Conservation (phyloP, 2,888 invertebrate species). For the Megamerina dolium region DNA sequence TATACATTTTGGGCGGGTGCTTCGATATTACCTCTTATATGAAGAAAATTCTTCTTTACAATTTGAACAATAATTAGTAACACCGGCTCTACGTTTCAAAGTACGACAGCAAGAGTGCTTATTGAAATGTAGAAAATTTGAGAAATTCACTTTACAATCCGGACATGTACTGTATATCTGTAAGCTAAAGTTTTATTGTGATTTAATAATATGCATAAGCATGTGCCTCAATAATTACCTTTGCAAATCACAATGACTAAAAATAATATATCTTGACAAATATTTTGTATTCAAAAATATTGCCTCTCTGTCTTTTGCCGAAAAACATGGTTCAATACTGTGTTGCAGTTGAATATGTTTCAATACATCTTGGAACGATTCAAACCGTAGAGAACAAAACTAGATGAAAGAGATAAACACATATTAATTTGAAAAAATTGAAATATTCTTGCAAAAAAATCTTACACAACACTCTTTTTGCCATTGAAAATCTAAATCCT, state of each 20-base stretch:
- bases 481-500: slow-evolving; percentile 30
- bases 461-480: slow-evolving; percentile 27
- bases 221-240: too few species aligned
- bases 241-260: slow-evolving; percentile 35
- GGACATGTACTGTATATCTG: slow-evolving; percentile 28
- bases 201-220: too few species aligned
- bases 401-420: too few species aligned
- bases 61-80: slow-evolving; percentile 30
- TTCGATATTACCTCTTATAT: slow-evolving; percentile 43
- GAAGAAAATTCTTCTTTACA: slow-evolving; percentile 39
- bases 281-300: slow-evolving; percentile 21
- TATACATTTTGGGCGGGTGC: too few species aligned
- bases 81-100: slow-evolving; percentile 30
- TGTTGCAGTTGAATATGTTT: slow-evolving; percentile 19
- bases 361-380: slow-evolving; percentile 25
- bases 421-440: too few species aligned
- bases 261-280: slow-evolving; percentile 38
- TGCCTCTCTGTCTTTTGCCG: slow-evolving; percentile 22
- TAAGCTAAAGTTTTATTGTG: slow-evolving; percentile 10
- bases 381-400: slow-evolving; percentile 25
- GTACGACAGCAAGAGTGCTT: slow-evolving; percentile 43
- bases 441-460: too few species aligned
- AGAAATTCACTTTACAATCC: slow-evolving; percentile 37
- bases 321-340: too few species aligned
- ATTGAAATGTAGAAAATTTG: slow-evolving; percentile 37